Percentiles rank a stretch among this genome's conserved stretches.
These are phyloP conservation scores for Carcina quercana DNA, from an alignment of 2,888 invertebrate species.

Conservation along the genomic window DNA sequence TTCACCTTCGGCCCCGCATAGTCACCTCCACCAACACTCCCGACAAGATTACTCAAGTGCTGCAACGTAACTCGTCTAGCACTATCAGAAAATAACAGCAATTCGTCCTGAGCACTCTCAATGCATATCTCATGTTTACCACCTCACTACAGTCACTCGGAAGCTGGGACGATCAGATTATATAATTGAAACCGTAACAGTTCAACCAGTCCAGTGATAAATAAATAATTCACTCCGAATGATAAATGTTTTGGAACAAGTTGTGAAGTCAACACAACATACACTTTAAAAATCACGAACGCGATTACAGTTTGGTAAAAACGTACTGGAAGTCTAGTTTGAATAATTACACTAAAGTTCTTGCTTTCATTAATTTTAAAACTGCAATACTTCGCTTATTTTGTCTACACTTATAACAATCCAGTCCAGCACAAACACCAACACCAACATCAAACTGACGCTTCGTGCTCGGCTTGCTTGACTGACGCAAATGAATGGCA, in stretches of 20 bases:
- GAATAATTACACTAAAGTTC: not conserved
- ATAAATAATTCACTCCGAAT: slow-evolving; percentile 6
- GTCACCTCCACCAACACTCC: slow-evolving; percentile 27
- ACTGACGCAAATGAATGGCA: slow-evolving; percentile 1
- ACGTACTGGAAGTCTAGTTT: too few species aligned
- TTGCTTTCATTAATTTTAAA: slow-evolving; percentile 1
- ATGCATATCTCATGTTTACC: slow-evolving; percentile 50
- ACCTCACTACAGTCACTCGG: slow-evolving; percentile 15
- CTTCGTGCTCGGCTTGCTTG: slow-evolving; percentile 9
- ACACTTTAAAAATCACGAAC: not conserved
- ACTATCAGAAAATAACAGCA: slow-evolving; percentile 46
- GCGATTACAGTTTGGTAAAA: not conserved
- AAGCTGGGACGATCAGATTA: too few species aligned
- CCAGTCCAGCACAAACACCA: not conserved
- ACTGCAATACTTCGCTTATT: too few species aligned
- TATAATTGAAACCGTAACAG: slow-evolving; percentile 1
- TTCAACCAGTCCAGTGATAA: slow-evolving; percentile 3
- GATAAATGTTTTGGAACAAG: slow-evolving; percentile 49
- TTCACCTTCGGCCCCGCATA: slow-evolving; percentile 53
- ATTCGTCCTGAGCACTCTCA: slow-evolving; percentile 55
- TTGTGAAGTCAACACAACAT: slow-evolving; percentile 37
- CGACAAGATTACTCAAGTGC: slow-evolving; percentile 43
- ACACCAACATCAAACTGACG: slow-evolving; percentile 7
- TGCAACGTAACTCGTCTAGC: slow-evolving; percentile 49
- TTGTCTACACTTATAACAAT: too few species aligned